phyloP scores from a whole-genome alignment of 2,888 invertebrate genomes.

The Proisotoma minuta region DNA sequence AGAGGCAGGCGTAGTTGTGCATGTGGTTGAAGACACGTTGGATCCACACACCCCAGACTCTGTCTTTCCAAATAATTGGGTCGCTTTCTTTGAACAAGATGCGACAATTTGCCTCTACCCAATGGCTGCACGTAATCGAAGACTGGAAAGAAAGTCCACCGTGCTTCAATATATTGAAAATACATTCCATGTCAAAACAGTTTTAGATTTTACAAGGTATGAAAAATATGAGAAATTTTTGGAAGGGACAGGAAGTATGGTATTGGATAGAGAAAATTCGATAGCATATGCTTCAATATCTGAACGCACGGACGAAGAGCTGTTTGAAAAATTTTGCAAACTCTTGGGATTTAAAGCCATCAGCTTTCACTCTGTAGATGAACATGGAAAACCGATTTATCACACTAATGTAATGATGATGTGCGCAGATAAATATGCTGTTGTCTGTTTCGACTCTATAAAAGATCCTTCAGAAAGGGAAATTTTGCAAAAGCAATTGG shows the following conservation, averaged over 20 bases:
- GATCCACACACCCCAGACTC: constrained; percentile 36
- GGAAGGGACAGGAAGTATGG: constrained; percentile 44
- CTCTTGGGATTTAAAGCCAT: constrained; percentile 28
- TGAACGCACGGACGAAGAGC: constrained; percentile 25
- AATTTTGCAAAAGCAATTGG: constrained; percentile 13
- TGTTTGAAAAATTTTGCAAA: constrained; percentile 30
- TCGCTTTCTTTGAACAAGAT: constrained; percentile 24
- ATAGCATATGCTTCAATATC: constrained; percentile 38
- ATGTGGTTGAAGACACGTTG: constrained; percentile 27
- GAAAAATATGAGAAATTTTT: constrained; percentile 32
- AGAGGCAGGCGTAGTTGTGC: constrained; percentile 23
- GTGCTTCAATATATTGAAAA: constrained; percentile 10
- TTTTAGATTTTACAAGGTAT: constrained; percentile 29
- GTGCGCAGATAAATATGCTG: constrained; percentile 31
- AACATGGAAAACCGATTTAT: constrained; percentile 30
- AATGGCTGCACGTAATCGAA: constrained; percentile 34
- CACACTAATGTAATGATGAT: constrained; percentile 45
- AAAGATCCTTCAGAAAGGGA: constrained; percentile 18
- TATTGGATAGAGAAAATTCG: constrained; percentile 32
- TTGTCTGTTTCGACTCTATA: constrained; percentile 39
- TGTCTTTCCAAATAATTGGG: constrained; percentile 44
- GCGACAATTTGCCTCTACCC: constrained; percentile 33
- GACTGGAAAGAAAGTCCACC: constrained; percentile 26
- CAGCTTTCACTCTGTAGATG: constrained; percentile 28
- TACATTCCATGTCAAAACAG: constrained; percentile 14